phyloP scores from a whole-genome alignment of 2,113 vertebrate genomes.

The Motacilla alba region DNA sequence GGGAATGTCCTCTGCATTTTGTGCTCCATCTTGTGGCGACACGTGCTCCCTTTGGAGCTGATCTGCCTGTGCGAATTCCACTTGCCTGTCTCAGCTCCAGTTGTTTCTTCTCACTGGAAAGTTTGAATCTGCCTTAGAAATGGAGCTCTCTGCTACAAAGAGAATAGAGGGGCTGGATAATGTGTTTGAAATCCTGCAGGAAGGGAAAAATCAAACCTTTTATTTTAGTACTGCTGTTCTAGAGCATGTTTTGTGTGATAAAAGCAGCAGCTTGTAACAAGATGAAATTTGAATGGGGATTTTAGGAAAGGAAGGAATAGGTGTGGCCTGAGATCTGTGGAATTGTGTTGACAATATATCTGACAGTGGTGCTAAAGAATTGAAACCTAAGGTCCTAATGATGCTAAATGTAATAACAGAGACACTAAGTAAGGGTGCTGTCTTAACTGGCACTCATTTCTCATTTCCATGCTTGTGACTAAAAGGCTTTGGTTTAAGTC shows the following conservation, averaged over 20 bases:
- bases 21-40: constrained; percentile 37
- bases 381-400: neutral
- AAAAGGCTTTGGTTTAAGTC: neutral
- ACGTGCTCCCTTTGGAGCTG: neutral
- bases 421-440: neutral
- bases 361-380: neutral
- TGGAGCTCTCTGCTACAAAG: neutral
- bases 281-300: neutral
- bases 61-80: neutral
- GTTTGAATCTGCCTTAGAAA: neutral
- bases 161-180: neutral
- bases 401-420: neutral
- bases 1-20: neutral
- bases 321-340: neutral
- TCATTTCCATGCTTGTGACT: neutral
- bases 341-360: neutral
- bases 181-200: neutral
- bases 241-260: neutral
- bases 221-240: neutral
- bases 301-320: neutral
- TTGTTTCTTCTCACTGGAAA: neutral
- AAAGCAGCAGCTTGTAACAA: neutral
- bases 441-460: neutral
- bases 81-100: neutral
- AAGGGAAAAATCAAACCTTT: neutral